Conservation (phyloP, 2,888 invertebrate genomes). For the Trissonchulus sp. region DNA sequence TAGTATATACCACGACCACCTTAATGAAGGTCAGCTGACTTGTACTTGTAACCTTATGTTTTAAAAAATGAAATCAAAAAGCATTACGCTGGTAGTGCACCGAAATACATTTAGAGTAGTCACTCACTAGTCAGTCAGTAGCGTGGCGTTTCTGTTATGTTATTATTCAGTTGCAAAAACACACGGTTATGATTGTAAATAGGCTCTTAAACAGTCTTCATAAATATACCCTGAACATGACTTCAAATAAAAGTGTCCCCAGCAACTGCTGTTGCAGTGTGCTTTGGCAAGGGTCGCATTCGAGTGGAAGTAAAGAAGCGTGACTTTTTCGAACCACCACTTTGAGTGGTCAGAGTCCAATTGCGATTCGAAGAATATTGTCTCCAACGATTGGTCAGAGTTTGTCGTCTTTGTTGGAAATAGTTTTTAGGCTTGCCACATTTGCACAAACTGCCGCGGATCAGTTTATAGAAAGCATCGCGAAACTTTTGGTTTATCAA, state of each 20-base stretch:
- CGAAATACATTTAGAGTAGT: no score
- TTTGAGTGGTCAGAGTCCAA: not conserved
- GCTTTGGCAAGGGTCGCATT: not conserved
- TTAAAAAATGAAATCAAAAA: no score
- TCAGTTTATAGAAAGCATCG: conserved; percentile 2
- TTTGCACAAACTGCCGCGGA: not conserved
- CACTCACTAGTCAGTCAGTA: no score
- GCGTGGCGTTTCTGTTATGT: no score
- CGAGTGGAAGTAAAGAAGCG: not conserved
- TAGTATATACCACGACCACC: no score
- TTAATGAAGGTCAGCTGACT: no score
- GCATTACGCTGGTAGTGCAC: no score
- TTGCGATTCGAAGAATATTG: not conserved
- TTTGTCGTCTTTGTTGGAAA: not conserved
- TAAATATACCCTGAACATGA: no score
- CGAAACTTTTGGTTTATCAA: conserved; percentile 43
- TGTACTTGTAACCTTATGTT: no score
- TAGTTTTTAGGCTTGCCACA: not conserved
- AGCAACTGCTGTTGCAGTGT: not conserved
- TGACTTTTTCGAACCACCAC: not conserved
- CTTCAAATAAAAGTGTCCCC: not conserved
- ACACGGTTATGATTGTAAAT: no score
- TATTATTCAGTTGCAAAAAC: no score
- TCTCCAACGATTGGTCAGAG: not conserved
- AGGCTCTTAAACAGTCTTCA: no score